phyloP scores from a whole-genome alignment of 2,888 invertebrate species.

The Chirona hameri region DNA sequence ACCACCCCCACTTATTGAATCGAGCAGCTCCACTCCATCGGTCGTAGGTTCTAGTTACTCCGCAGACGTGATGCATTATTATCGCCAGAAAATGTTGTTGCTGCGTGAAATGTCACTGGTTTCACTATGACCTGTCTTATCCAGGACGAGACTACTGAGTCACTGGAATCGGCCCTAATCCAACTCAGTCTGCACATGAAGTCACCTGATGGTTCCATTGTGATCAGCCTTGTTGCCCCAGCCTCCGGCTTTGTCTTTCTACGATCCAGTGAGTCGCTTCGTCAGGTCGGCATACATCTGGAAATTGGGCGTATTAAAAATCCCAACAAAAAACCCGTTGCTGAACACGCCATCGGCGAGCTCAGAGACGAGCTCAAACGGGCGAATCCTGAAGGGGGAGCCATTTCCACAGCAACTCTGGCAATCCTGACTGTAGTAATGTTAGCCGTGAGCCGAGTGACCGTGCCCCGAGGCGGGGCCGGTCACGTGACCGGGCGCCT shows the following conservation, averaged over 20 bases:
- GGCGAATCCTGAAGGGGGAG: background rate
- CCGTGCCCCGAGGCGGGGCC: too few relatives aligned
- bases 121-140: background rate
- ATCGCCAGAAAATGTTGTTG: background rate
- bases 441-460: too few relatives aligned
- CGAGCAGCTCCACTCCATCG: background rate
- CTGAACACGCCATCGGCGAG: background rate
- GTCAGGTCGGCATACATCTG: background rate
- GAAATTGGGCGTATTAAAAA: background rate
- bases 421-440: too few relatives aligned
- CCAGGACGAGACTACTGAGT: background rate
- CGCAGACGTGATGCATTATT: background rate
- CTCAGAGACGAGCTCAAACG: background rate
- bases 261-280: background rate
- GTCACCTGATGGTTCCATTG: background rate
- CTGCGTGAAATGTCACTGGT: background rate
- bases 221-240: background rate
- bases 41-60: background rate
- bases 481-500: too few relatives aligned
- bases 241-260: background rate
- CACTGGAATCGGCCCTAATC: background rate
- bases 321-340: background rate
- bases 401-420: background rate
- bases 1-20: background rate
- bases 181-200: background rate